A percentile compares a stretch with the other conserved stretches of the same genome.
Evolutionary conservation across 2,888 invertebrate species (phyloP).

Genomic region (Microctonus hyperodae): DNA sequence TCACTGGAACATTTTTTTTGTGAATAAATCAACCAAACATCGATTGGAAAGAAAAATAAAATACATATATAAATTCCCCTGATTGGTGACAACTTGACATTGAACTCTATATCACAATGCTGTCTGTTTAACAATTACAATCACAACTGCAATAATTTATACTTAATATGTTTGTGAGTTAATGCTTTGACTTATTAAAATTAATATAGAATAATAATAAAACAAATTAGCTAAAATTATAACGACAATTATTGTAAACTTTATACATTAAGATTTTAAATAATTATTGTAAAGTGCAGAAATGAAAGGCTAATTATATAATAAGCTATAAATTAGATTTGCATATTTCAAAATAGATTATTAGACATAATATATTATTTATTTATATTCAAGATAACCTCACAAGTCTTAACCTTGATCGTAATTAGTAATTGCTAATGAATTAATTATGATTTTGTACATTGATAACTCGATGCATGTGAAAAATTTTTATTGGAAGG

Average conservation of each 20-base stretch:
- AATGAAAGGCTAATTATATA: background rate
- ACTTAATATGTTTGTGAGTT: background rate
- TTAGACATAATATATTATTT: background rate
- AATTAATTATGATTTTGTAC: background rate
- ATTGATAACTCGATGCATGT: background rate
- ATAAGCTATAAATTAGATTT: background rate
- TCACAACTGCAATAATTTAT: no score
- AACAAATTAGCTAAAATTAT: background rate
- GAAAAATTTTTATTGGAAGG: no score
- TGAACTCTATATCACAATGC: no score
- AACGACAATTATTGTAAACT: background rate
- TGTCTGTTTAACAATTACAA: no score
- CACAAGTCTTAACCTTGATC: background rate
- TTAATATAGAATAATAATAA: background rate
- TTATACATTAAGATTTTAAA: background rate
- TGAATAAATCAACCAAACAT: no score
- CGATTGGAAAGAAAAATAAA: no score
- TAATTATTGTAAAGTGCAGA: background rate
- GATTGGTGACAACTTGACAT: background rate
- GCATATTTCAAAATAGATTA: background rate
- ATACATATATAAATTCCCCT: no score
- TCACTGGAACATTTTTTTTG: no score
- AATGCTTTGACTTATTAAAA: background rate
- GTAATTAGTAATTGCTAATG: background rate
- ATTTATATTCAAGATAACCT: background rate